These are phyloP conservation scores for Odocoileus hemionus DNA, from an alignment of 2,113 vertebrate species.

Conservation along the genomic window DNA sequence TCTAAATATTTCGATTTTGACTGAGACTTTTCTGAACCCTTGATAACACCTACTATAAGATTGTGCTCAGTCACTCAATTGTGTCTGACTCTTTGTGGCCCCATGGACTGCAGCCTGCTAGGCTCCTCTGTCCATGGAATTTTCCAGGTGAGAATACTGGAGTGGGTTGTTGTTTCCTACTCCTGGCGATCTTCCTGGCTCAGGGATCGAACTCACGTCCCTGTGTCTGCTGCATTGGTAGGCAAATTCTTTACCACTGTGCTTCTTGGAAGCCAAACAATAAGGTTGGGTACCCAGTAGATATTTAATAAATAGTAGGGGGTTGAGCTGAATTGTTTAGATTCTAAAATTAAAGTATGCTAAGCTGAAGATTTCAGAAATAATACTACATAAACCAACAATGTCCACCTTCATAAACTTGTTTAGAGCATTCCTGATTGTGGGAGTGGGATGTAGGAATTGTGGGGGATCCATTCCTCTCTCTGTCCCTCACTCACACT, in stretches of 20 bases:
- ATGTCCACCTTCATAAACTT: neutral
- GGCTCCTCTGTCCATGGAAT: neutral
- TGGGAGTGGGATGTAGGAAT: neutral
- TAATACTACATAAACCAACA: neutral
- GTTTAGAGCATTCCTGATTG: neutral
- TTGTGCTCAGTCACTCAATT: neutral
- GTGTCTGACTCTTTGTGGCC: neutral
- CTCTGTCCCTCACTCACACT: too few species aligned
- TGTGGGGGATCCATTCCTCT: neutral
- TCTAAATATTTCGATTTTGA: slow-evolving; percentile 7
- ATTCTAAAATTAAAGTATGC: neutral
- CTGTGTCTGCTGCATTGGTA: too few species aligned
- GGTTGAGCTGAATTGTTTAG: neutral
- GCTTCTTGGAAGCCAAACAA: too few species aligned
- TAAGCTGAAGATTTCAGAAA: neutral
- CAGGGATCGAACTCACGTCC: neutral
- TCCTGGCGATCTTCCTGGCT: neutral
- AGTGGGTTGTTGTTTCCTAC: neutral
- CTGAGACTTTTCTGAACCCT: neutral
- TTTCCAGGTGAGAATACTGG: neutral
- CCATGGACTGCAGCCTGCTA: neutral
- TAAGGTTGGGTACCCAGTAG: neutral
- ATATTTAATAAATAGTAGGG: neutral
- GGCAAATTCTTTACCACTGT: too few species aligned
- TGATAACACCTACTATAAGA: neutral